Conservation (phyloP, 2,113 vertebrate species). For the Physeter macrocephalus region DNA sequence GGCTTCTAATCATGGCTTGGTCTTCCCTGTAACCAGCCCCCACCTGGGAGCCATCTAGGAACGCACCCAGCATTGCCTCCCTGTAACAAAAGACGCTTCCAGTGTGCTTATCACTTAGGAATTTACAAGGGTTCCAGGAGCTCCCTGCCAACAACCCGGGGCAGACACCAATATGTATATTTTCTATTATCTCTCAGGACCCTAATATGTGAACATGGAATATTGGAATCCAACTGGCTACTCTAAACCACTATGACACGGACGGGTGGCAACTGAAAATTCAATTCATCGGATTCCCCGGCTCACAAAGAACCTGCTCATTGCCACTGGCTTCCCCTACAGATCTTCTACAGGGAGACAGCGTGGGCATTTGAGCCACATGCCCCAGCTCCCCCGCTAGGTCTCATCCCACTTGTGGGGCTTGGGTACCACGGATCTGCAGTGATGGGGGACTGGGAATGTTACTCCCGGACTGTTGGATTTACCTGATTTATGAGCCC, state of each 20-base stretch:
- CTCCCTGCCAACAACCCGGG: not conserved
- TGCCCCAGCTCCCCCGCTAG: rapidly evolving
- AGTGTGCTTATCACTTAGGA: too few relatives aligned
- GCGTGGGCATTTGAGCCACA: rapidly evolving
- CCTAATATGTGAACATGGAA: not conserved
- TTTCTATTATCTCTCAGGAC: not conserved
- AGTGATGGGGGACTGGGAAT: rapidly evolving
- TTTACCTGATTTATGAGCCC: not conserved
- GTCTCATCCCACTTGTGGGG: not conserved
- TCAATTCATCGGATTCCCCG: not conserved
- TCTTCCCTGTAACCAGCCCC: not conserved
- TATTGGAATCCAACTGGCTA: not conserved
- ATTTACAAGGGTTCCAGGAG: not conserved
- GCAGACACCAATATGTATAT: rapidly evolving
- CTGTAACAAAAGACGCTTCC: not conserved
- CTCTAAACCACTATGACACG: not conserved
- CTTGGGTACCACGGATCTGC: rapidly evolving
- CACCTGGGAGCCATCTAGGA: too few relatives aligned
- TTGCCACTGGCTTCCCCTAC: not conserved
- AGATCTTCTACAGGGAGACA: not conserved
- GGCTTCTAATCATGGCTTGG: not conserved
- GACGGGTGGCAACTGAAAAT: not conserved
- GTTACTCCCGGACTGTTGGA: rapidly evolving
- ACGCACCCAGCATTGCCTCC: not conserved
- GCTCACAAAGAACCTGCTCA: not conserved